Evolutionary conservation across 53 echinoderm and acorn worm genomes (phyloP).

Genomic region (Hippasteria phrygiana): DNA sequence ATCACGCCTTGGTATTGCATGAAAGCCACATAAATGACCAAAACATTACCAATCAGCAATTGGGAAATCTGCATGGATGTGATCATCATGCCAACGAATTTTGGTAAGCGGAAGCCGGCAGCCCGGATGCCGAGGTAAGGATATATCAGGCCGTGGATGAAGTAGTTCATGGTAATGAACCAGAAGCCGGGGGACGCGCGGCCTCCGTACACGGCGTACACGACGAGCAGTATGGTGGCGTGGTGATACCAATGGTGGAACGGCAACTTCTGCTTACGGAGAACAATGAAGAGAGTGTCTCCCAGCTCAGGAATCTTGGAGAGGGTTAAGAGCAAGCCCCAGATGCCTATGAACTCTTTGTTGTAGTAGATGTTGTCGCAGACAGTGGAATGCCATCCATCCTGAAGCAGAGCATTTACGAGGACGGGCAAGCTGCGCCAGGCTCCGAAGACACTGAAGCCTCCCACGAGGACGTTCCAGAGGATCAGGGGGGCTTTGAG

Average conservation of each 20-base stretch:
- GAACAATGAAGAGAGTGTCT: conserved; percentile 90
- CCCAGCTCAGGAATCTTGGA: conserved; percentile 94
- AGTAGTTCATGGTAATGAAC: conserved; percentile 83
- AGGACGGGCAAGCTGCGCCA: conserved; percentile 61
- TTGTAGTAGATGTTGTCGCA: conserved; percentile 73
- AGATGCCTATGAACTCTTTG: conserved; percentile 71
- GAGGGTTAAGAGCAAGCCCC: conserved; percentile 80
- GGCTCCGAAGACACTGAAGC: conserved; percentile 78
- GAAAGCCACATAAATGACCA: conserved; percentile 75
- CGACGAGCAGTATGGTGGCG: conserved; percentile 79
- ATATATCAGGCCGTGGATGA: conserved; percentile 92
- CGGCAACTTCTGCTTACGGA: conserved; percentile 91
- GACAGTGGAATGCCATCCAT: conserved; percentile 74
- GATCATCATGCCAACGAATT: conserved; percentile 73
- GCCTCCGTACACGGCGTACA: conserved; percentile 74
- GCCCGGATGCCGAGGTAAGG: conserved; percentile 89
- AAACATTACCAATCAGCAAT: conserved; percentile 80
- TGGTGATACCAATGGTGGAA: conserved; percentile 98
- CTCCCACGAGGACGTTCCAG: conserved; percentile 79
- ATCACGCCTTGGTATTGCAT: conserved; percentile 51
- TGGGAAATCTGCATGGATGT: conserved; percentile 86
- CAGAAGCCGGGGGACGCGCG: conserved; percentile 72
- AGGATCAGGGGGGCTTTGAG: conserved; percentile 70
- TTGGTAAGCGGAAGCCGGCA: conserved; percentile 78
- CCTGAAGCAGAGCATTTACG: conserved; percentile 13